Conservation (phyloP, 2,888 invertebrate species). For the Aromia moschata region DNA sequence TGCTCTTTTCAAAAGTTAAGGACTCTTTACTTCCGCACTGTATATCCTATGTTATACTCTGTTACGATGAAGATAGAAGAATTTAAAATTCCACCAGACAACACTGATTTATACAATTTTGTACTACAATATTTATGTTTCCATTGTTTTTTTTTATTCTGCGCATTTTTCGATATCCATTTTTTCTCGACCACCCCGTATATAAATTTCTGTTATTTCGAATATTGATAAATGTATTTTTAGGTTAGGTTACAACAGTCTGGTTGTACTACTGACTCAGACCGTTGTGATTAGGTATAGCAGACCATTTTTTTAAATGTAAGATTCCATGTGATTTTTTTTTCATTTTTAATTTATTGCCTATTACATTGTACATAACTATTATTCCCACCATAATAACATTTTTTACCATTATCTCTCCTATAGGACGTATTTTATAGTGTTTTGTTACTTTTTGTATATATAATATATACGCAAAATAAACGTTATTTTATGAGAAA, state of each 20-base stretch:
- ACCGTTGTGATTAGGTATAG: conserved; percentile 17
- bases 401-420: conserved; percentile 24
- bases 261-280: no score
- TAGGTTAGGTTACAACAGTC: conserved; percentile 14
- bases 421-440: conserved; percentile 15
- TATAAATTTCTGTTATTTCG: background rate
- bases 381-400: conserved; percentile 21
- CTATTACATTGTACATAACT: conserved; percentile 39
- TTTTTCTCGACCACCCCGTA: conserved; percentile 4
- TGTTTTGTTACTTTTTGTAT: conserved; percentile 26
- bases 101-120: no score
- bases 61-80: no score
- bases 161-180: no score
- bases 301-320: conserved; percentile 18
- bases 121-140: no score
- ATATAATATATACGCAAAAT: conserved; percentile 23
- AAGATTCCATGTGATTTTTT: conserved; percentile 37
- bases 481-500: conserved; percentile 19
- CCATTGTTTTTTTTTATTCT: no score
- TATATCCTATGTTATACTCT: no score
- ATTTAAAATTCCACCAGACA: no score
- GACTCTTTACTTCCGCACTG: no score
- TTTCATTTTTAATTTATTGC: conserved; percentile 39
- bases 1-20: no score
- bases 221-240: conserved; percentile 10